Base-by-base conservation (phyloP, 1,140 invertebrate genomes). In the Solen grandis region DNA sequence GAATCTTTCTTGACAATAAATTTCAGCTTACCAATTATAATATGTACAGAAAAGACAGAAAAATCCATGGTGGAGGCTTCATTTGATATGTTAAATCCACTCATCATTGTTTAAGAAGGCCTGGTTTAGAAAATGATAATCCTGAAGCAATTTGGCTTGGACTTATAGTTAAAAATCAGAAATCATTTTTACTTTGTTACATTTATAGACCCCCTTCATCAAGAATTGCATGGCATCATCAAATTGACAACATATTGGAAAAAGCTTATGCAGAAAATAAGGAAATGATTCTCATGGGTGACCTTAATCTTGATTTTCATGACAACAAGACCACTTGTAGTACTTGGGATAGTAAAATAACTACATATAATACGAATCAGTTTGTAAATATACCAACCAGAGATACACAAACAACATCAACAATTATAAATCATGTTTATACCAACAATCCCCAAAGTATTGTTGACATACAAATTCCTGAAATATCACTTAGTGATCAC, bases 181-280 rank as follows among this genome's bases (percentile, higher is more conserved):
- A 33, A 27, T 13, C 35, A 25, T 46, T 36, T 66, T 41, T 36
- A 19, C 5, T 46, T 41, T 36, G 63, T 5, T 66, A 46, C 31
- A 10, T 66, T 2, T 66, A 66, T 5, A 2, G 63, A 46, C 63
- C 63, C 25, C 63, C 63, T 46, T 66, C 63, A 46, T 38, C 63
- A 2, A 4, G 22, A 25, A 4, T 5, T 5, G 22, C 5, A 5
- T 66, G 63, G 63, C 41, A 13, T 25, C 10, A 22, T 19, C 19
- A 33, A 2, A n/a, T 63, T 35, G 60, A 66, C 41, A 10, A 2
- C 1, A 66, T 27, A 13, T 13, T 66, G 5, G 63, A 66, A 41
- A 46, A 41, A 46, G 10, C 50, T 3, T 16, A 13, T 5, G 5
- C 13, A 46, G 63, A 66, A 13, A 27, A 46, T 14, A 66, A 41